These are phyloP conservation scores for Salarias fasciatus DNA, from an alignment of 2,797 vertebrate species.

Conservation along the genomic window DNA sequence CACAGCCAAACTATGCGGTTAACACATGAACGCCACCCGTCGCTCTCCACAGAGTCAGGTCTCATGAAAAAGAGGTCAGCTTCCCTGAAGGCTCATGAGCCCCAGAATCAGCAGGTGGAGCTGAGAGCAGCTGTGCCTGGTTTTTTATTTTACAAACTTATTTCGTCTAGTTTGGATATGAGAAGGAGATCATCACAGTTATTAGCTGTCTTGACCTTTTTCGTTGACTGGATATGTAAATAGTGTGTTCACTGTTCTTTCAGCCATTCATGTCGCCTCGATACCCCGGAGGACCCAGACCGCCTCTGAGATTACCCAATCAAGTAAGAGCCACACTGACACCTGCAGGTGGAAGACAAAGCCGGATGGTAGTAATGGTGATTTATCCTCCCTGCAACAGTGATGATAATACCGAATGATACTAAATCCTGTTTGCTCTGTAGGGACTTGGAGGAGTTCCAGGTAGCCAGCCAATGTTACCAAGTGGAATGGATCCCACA, in stretches of 20 bases:
- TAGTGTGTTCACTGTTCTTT: constrained; percentile 15
- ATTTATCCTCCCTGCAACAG: constrained; percentile 1
- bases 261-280: constrained; percentile 99
- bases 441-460: constrained; percentile 94
- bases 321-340: constrained; percentile 83
- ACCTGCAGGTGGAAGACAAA: constrained; percentile 28
- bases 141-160: constrained; percentile 16
- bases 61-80: constrained; percentile 36
- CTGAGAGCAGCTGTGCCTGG: constrained; percentile 3
- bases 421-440: constrained; percentile 45
- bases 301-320: constrained; percentile 95
- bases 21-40: no score
- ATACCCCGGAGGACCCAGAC: constrained; percentile 95
- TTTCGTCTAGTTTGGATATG: not conserved
- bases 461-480: constrained; percentile 93
- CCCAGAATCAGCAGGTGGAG: constrained; percentile 6
- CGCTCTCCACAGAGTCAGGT: constrained; percentile 35
- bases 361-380: not conserved
- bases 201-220: not conserved
- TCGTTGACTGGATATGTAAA: not conserved
- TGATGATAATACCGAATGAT: not conserved
- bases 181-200: no score
- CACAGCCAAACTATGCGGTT: no score
- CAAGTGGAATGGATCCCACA: constrained; percentile 95
- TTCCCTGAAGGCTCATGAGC: constrained; percentile 21